Base-by-base conservation (phyloP, 2,113 vertebrate genomes). In the Leptosomus discolor region DNA sequence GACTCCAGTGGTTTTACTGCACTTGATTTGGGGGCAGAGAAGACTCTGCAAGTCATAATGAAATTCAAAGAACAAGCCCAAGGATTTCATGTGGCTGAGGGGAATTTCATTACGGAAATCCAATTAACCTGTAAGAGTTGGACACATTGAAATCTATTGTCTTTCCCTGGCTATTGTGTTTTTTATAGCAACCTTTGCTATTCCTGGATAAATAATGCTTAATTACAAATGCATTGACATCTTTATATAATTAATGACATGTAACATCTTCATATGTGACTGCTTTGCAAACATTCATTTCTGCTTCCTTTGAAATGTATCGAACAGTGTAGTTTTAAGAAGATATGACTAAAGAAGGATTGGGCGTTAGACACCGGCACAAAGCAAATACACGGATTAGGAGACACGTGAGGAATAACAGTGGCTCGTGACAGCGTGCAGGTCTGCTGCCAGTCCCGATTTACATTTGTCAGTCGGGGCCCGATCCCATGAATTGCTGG, bases 91-190 rank as follows among this genome's bases (percentile, higher is more conserved):
- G 45, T 58, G 57, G 83, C 89, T 78, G 82, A 92, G 48, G 29
- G 67, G 67, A 91, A 95, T 95, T 94, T 96, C 54, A 85, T 94
- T 94, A 91, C 2, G 4, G 67, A 91, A 95, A 96, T 92, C 69
- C 87, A 92, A 90, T 92, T 95, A 91, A 95, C 74, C 89, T 85
- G 74, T 34, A 71, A 73, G 92, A 89, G 84, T 63, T 82, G 45
- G 61, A 92, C 58, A 69, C 39, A 56, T 17, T 65, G 64, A 91
- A 85, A 89, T 84, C 43, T 81, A 74, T 68, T 80, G 10, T 56
- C 88, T 87, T 86, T 68, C 26, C 56, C 83, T 82, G n/a, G 16
- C 57, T 84, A 29, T 68, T 71, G 69, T 68, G 56, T 1, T n/a
- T 93, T 92, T 74, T 71, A 68, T 12, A 78, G 60, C 26, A 80